Conservation (phyloP, 1,140 invertebrate species). For the Gonioctena quinquepunctata region DNA sequence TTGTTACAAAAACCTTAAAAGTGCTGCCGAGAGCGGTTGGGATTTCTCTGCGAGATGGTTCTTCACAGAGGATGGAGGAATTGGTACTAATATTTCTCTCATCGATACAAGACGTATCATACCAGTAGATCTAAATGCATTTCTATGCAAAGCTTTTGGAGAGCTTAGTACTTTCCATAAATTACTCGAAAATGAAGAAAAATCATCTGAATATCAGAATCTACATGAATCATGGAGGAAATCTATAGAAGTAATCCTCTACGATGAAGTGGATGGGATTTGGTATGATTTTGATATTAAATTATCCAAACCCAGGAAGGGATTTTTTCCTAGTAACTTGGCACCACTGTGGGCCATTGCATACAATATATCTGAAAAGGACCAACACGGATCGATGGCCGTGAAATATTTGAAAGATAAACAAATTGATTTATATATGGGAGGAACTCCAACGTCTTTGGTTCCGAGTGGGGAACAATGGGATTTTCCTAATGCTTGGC, state of each 20-base stretch:
- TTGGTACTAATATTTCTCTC: slow-evolving; percentile 60
- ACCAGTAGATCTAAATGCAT: slow-evolving; percentile 84
- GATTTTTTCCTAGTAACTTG: slow-evolving; percentile 72
- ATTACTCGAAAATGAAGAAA: slow-evolving; percentile 58
- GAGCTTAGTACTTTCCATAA: slow-evolving; percentile 61
- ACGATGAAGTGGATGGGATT: slow-evolving; percentile 66
- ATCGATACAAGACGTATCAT: slow-evolving; percentile 70
- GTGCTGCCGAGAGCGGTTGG: slow-evolving; percentile 85
- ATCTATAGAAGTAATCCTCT: slow-evolving; percentile 54
- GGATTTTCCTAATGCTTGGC: slow-evolving; percentile 90
- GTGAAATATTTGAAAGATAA: slow-evolving; percentile 61
- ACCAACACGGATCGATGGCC: slow-evolving; percentile 52
- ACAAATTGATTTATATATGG: slow-evolving; percentile 59
- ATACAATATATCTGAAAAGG: slow-evolving; percentile 24
- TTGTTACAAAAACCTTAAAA: slow-evolving; percentile 65
- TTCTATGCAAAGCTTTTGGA: slow-evolving; percentile 69
- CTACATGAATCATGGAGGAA: slow-evolving; percentile 56
- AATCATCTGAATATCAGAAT: slow-evolving; percentile 45
- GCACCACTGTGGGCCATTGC: slow-evolving; percentile 68
- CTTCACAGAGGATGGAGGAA: slow-evolving; percentile 59
- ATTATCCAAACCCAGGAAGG: slow-evolving; percentile 48
- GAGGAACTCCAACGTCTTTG: slow-evolving; percentile 78
- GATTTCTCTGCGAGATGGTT: slow-evolving; percentile 87
- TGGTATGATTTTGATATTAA: slow-evolving; percentile 73
- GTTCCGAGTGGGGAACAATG: slow-evolving; percentile 78